phyloP scores from a whole-genome alignment of 2,888 invertebrate genomes.

The Cepaea hortensis region DNA sequence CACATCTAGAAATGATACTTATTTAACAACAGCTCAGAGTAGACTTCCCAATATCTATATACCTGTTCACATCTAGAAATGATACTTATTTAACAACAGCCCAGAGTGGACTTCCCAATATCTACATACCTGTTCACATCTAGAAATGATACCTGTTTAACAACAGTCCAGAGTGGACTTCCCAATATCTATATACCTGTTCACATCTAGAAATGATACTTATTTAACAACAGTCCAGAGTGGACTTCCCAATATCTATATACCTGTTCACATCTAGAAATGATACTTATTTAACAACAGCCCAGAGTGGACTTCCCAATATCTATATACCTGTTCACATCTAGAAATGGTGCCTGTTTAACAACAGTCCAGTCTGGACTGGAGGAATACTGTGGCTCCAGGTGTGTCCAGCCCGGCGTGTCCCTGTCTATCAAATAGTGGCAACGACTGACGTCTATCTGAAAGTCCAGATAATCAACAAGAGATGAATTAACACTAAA shows the following conservation, averaged over 20 bases:
- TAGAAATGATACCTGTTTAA: slow-evolving; percentile 85
- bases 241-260: slow-evolving; percentile 72
- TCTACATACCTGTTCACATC: slow-evolving; percentile 48
- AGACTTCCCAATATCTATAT: not conserved
- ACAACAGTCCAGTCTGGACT: slow-evolving; percentile 84
- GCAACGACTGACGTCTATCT: slow-evolving; percentile 86
- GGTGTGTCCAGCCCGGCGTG: slow-evolving; percentile 81
- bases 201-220: slow-evolving; percentile 81
- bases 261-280: slow-evolving; percentile 41
- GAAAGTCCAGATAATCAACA: slow-evolving; percentile 74
- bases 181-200: slow-evolving; percentile 38
- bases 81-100: slow-evolving; percentile 83
- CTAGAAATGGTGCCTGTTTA: slow-evolving; percentile 84
- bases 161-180: slow-evolving; percentile 83
- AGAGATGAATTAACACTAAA: not conserved
- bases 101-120: slow-evolving; percentile 81
- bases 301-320: no score
- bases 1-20: slow-evolving; percentile 82
- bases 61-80: slow-evolving; percentile 79
- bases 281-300: no score
- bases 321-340: slow-evolving; percentile 46
- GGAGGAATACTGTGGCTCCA: slow-evolving; percentile 88
- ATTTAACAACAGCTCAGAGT: slow-evolving; percentile 79
- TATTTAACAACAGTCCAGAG: slow-evolving; percentile 85
- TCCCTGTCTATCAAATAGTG: slow-evolving; percentile 92